Evolutionary conservation across 2,797 vertebrate species (phyloP).

Genomic region (Rhabdophis nuchalis): DNA sequence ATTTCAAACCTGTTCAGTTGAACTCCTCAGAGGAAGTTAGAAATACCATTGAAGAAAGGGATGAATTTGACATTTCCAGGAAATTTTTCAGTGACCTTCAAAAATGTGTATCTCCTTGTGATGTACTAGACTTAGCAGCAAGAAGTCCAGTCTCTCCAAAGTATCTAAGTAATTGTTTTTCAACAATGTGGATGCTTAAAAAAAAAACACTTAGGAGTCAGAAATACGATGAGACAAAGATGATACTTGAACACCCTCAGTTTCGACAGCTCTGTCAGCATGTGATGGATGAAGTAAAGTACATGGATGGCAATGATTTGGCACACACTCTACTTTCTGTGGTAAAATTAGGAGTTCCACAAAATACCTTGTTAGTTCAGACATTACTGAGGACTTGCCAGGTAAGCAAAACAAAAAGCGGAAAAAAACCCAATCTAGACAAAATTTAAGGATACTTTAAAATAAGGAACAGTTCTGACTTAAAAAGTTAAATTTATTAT

Average conservation of each 20-base stretch:
- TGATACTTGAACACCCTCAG: slow-evolving; percentile 79
- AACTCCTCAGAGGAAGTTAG: slow-evolving; percentile 6
- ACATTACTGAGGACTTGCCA: slow-evolving; percentile 81
- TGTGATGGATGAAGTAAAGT: slow-evolving; percentile 55
- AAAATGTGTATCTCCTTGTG: slow-evolving; percentile 75
- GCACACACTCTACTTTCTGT: slow-evolving; percentile 76
- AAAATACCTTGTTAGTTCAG: slow-evolving; percentile 81
- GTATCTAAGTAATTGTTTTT: slow-evolving; percentile 71
- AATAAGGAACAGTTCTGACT: neutral
- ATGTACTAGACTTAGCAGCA: slow-evolving; percentile 77
- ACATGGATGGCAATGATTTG: slow-evolving; percentile 64
- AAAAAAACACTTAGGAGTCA: slow-evolving; percentile 78
- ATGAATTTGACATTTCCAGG: accelerated
- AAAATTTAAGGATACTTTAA: neutral
- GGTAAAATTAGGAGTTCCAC: slow-evolving; percentile 78
- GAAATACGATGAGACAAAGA: slow-evolving; percentile 71
- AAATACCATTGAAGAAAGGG: slow-evolving; percentile 20
- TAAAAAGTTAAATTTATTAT: neutral
- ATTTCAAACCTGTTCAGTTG: neutral
- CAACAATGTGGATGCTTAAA: slow-evolving; percentile 72
- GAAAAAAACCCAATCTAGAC: neutral
- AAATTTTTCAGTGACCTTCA: slow-evolving; percentile 58
- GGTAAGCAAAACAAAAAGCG: slow-evolving; percentile 67
- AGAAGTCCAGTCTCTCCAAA: slow-evolving; percentile 36
- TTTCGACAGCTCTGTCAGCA: slow-evolving; percentile 76